Evolutionary conservation across 1,140 invertebrate genomes (phyloP).

Genomic region (Cataglyphis hispanica): DNA sequence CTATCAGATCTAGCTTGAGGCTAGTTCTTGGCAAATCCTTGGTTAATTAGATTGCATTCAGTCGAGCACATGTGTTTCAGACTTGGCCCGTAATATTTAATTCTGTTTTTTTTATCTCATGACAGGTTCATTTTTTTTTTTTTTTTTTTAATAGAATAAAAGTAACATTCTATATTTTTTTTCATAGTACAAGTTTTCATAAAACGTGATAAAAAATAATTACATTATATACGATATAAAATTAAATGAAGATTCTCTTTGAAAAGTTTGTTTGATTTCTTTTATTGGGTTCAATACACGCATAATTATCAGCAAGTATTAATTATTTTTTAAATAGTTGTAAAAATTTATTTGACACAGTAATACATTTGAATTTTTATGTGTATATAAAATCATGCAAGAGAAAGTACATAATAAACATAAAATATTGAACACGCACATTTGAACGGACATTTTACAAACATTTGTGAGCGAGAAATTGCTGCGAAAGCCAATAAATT

Average conservation of each 20-base stretch:
- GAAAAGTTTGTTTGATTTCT: neutral
- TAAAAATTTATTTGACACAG: no score
- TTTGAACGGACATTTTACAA: slow-evolving; percentile 21
- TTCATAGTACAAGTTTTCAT: neutral
- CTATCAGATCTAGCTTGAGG: slow-evolving; percentile 65
- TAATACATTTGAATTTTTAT: neutral
- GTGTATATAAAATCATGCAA: neutral
- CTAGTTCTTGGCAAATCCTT: slow-evolving; percentile 38
- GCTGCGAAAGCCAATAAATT: slow-evolving; percentile 35
- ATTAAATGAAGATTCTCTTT: neutral
- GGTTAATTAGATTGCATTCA: slow-evolving; percentile 68
- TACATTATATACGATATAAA: neutral
- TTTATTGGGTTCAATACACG: neutral
- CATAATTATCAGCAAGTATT: neutral
- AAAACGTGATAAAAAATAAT: neutral
- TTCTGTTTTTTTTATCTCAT: neutral
- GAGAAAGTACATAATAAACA: neutral
- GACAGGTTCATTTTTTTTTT: neutral
- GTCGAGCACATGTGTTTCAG: neutral
- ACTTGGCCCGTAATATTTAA: slow-evolving; percentile 21
- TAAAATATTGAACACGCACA: neutral
- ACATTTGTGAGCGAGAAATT: slow-evolving; percentile 14
- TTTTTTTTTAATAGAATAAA: neutral
- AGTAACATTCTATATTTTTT: neutral
- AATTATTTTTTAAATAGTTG: no score